These are phyloP conservation scores for Spilosoma lubricipeda DNA, from an alignment of 2,888 invertebrate genomes.

Conservation along the genomic window DNA sequence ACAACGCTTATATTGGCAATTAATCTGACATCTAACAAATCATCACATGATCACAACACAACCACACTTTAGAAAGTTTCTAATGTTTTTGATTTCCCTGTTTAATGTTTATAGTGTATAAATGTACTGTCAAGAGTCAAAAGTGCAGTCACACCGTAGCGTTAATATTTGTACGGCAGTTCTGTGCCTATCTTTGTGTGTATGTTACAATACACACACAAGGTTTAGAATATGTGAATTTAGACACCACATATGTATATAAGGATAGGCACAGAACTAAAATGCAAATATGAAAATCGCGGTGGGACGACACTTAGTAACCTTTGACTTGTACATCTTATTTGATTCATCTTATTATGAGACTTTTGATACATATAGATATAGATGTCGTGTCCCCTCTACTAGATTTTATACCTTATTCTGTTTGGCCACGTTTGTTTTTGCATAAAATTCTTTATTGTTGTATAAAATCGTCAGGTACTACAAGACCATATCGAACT, in stretches of 20 bases:
- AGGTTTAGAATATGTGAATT: too few relatives aligned
- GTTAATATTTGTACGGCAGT: too few relatives aligned
- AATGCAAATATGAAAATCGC: too few relatives aligned
- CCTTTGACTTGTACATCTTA: too few relatives aligned
- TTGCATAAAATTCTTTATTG: not conserved
- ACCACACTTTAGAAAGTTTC: conserved; percentile 7
- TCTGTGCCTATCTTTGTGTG: too few relatives aligned
- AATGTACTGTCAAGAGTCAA: not conserved
- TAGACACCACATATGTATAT: too few relatives aligned
- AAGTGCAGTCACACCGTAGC: too few relatives aligned
- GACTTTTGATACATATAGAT: not conserved
- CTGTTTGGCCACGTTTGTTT: conserved; percentile 8
- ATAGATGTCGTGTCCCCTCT: conserved; percentile 10
- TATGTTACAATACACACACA: too few relatives aligned
- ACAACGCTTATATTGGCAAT: conserved; percentile 37
- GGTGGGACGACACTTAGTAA: too few relatives aligned
- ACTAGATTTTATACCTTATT: not conserved
- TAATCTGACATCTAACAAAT: conserved; percentile 15
- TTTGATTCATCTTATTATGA: not conserved
- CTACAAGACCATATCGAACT: not conserved
- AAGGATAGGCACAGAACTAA: too few relatives aligned
- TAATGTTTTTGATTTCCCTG: conserved; percentile 18
- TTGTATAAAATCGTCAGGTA: too few relatives aligned
- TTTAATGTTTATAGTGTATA: conserved; percentile 13
- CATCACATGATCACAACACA: conserved; percentile 8